Conservation (phyloP, 2,888 invertebrate species). For the Shargacucullia verbasci region DNA sequence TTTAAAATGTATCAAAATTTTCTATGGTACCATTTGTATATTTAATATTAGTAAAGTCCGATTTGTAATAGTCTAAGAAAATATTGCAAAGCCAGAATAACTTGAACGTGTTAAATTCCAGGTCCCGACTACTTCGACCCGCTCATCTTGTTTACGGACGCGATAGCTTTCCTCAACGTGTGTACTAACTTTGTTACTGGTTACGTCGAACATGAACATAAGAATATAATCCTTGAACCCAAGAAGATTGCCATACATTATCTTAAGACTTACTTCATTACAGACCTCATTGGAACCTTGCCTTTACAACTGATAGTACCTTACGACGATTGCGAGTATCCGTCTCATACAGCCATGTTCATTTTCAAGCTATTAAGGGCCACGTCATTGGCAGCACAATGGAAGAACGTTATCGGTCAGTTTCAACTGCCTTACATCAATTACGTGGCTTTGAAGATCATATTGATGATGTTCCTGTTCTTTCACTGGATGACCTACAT, state of each 20-base stretch:
- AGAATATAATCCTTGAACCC: constrained; percentile 66
- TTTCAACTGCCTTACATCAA: constrained; percentile 64
- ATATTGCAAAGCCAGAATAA: not conserved
- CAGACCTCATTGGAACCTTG: constrained; percentile 65
- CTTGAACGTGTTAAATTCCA: constrained; percentile 41
- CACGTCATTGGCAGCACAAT: constrained; percentile 55
- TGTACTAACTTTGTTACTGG: constrained; percentile 72
- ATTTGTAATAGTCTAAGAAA: too few species aligned
- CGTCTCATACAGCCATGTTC: constrained; percentile 68
- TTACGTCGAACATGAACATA: constrained; percentile 68
- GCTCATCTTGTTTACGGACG: constrained; percentile 67
- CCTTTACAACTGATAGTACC: constrained; percentile 69
- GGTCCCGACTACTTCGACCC: constrained; percentile 65
- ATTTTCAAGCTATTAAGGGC: constrained; percentile 69
- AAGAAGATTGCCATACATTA: constrained; percentile 66
- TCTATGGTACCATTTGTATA: too few species aligned
- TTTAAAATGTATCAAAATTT: too few species aligned
- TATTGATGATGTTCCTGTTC: constrained; percentile 61
- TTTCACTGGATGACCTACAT: constrained; percentile 76
- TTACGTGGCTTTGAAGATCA: constrained; percentile 51
- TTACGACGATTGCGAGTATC: constrained; percentile 60
- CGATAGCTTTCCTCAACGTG: constrained; percentile 66
- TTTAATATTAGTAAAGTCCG: too few species aligned
- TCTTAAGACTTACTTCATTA: constrained; percentile 60
- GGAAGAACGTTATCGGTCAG: constrained; percentile 64